Conservation (phyloP, 2,113 vertebrate genomes). For the Oncorhynchus tshawytscha region DNA sequence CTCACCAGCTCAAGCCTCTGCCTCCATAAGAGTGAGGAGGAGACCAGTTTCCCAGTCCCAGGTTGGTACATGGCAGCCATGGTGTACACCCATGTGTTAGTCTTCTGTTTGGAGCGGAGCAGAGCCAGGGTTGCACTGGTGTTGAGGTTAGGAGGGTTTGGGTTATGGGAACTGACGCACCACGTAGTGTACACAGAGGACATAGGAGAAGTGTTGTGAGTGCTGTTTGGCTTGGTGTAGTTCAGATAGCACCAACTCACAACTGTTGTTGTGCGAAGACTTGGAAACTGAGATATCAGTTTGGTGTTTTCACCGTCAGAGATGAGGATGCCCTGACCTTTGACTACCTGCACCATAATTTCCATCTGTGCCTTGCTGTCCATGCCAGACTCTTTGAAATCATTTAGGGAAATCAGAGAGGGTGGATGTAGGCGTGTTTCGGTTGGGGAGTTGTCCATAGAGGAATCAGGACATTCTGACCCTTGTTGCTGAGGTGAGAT, state of each 20-base stretch:
- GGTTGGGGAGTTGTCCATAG: constrained; percentile 81
- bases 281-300: constrained; percentile 88
- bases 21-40: constrained; percentile 87
- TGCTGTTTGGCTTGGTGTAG: constrained; percentile 90
- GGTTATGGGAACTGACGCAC: constrained; percentile 91
- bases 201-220: constrained; percentile 80
- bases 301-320: constrained; percentile 80
- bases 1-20: constrained; percentile 87
- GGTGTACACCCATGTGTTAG: constrained; percentile 85
- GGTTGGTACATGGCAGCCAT: constrained; percentile 89
- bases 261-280: constrained; percentile 92
- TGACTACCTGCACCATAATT: constrained; percentile 77
- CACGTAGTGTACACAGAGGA: constrained; percentile 92
- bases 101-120: constrained; percentile 89
- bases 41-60: constrained; percentile 87
- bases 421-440: constrained; percentile 81
- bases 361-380: constrained; percentile 75
- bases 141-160: constrained; percentile 88
- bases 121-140: constrained; percentile 89
- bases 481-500: constrained; percentile 71
- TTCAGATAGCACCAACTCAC: constrained; percentile 99
- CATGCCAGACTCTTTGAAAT: constrained; percentile 69
- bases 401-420: constrained; percentile 64
- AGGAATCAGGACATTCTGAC: constrained; percentile 77
- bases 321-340: constrained; percentile 72